phyloP scores from a whole-genome alignment of 2,797 vertebrate species.

The Danionella dracula region DNA sequence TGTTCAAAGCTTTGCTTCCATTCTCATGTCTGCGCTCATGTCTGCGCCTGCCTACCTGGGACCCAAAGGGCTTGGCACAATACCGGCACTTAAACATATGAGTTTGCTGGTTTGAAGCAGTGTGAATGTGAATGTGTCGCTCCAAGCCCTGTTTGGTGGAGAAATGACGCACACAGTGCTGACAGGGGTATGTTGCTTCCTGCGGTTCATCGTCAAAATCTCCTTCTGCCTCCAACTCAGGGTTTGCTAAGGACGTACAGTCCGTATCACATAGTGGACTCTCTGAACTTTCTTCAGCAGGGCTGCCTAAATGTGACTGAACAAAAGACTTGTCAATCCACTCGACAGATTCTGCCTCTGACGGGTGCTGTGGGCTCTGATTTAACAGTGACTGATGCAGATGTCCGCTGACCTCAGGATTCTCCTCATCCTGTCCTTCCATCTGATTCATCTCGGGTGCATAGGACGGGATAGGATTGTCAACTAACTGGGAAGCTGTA shows the following conservation, averaged over 20 bases:
- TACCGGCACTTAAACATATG: conserved; percentile 93
- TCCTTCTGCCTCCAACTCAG: conserved; percentile 54
- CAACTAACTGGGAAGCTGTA: conserved; percentile 55
- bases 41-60: conserved; percentile 89
- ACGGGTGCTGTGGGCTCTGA: conserved; percentile 44
- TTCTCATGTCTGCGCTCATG: conserved; percentile 93
- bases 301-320: conserved; percentile 26
- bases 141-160: conserved; percentile 93
- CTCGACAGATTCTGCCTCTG: conserved; percentile 44
- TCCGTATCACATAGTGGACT: conserved; percentile 46
- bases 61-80: conserved; percentile 91
- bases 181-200: conserved; percentile 80
- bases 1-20: conserved; percentile 73
- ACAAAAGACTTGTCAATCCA: conserved; percentile 68
- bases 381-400: conserved; percentile 45
- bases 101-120: conserved; percentile 68
- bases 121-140: conserved; percentile 91
- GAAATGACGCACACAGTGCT: conserved; percentile 91
- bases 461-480: conserved; percentile 44
- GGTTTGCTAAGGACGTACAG: conserved; percentile 46
- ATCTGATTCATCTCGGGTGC: conserved; percentile 50
- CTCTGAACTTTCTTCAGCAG: conserved; percentile 50
- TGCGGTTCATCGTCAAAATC: conserved; percentile 74
- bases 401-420: conserved; percentile 58
- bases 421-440: conserved; percentile 56